Evolutionary conservation across 2,888 invertebrate genomes (phyloP).

Genomic region (Cheiracanthium punctorium): DNA sequence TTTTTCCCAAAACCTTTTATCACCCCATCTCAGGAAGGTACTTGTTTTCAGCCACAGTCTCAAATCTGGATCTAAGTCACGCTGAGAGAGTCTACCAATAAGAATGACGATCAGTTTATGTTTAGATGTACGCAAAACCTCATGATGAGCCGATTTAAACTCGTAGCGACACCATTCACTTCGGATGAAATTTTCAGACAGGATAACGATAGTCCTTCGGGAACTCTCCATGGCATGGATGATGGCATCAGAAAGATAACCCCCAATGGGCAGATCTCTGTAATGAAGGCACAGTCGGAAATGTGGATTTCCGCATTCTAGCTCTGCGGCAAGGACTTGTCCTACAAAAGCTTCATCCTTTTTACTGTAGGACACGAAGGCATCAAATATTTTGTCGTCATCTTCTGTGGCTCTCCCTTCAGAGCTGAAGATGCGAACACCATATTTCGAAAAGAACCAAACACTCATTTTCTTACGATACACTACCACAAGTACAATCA

Average conservation of each 20-base stretch:
- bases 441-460: constrained; percentile 87
- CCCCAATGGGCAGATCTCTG: constrained; percentile 82
- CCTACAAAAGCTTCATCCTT: constrained; percentile 80
- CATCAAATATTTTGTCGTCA: constrained; percentile 76
- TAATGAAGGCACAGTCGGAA: constrained; percentile 83
- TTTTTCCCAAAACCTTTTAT: constrained; percentile 95
- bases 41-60: constrained; percentile 90
- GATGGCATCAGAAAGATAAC: constrained; percentile 82
- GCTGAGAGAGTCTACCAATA: constrained; percentile 75
- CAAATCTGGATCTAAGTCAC: constrained; percentile 90
- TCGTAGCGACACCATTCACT: constrained; percentile 86
- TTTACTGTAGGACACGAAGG: constrained; percentile 77
- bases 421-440: constrained; percentile 83
- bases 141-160: constrained; percentile 82
- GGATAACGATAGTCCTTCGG: constrained; percentile 81
- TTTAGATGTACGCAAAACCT: constrained; percentile 75
- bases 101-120: constrained; percentile 72
- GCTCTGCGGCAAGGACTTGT: constrained; percentile 79
- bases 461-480: constrained; percentile 83
- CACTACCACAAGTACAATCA: constrained; percentile 30
- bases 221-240: constrained; percentile 81
- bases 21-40: constrained; percentile 89
- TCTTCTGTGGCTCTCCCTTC: constrained; percentile 44
- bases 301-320: constrained; percentile 81
- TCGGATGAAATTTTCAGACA: constrained; percentile 83